Evolutionary conservation across 35 echinoderm and acorn worm genomes (phyloP), one percentile per base, ranked within the genome.

Genomic region (Acanthaster planci): DNA sequence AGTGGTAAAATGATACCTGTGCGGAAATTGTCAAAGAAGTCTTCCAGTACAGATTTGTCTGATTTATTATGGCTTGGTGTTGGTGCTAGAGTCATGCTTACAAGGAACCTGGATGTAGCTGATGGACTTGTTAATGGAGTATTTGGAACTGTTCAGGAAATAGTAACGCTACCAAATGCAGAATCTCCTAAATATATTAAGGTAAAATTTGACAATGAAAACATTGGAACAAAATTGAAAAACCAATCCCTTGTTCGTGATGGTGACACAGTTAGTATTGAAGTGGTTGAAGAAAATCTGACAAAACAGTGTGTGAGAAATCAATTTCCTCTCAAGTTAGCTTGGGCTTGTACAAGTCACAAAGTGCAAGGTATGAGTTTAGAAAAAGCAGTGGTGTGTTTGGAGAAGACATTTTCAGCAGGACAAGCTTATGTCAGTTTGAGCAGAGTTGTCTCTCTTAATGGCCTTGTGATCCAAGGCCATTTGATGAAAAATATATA

Each of bases 51-150:
- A n/a, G n/a, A n/a, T 27, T 52, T 52, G 35, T 53, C 79, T 51
- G 21, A 81, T 16, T 50, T 37, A 40, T 6, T 93, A 64, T 77
- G 52, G 51, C 37, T 84, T 32, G 47, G 39, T 27, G 37, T 60
- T 56, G 85, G 39, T 17, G 91, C 91, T 59, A 81, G 91, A 51
- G 85, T 87, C 7, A 87, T 92, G 90, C 37, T 92, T 15, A 87
- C 52, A 39, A 87, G 77, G 30, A 87, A 92, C 51, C n/a, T 87
- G 32, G 90, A 92, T 83, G 79, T 87, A 17, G 21, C 26, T 56
- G 79, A 87, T 58, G 84, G 84, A 21, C 77, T 91, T 59, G 72
- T 77, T 8, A 91, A 91, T 91, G 89, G 82, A 80, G 89, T 72
- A 15, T 34, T 56, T 67, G 89, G 89, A 22, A 91, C 54, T 60